A percentile compares a stretch with the other conserved stretches of the same genome.
Evolutionary conservation across 1,140 invertebrate species (phyloP).

Genomic region (Achatina immaculata): DNA sequence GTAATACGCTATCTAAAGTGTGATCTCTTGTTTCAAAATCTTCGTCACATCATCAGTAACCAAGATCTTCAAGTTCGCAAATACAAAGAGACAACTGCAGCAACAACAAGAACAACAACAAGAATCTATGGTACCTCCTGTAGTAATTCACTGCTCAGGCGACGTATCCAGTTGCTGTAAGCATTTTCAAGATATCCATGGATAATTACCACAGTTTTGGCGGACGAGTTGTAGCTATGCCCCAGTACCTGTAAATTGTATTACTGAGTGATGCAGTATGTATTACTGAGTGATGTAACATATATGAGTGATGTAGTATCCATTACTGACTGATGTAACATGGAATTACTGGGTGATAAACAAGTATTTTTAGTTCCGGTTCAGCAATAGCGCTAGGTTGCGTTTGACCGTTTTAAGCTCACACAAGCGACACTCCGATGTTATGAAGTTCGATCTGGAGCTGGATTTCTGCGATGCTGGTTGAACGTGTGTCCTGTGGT

Average conservation of each 20-base stretch:
- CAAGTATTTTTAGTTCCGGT: neutral
- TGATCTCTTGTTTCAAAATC: neutral
- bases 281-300: neutral
- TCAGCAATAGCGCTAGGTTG: neutral
- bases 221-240: constrained; percentile 1
- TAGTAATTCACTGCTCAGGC: constrained; percentile 44
- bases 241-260: constrained; percentile 22
- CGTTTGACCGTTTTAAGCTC: too few species aligned
- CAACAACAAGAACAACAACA: too few species aligned
- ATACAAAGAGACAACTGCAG: too few species aligned
- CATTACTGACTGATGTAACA: neutral
- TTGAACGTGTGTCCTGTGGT: too few species aligned
- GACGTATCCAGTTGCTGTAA: constrained; percentile 85
- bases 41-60: too few species aligned
- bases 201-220: constrained; percentile 79
- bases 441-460: neutral
- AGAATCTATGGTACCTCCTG: neutral
- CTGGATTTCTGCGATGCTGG: too few species aligned
- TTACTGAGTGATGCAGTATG: too few species aligned
- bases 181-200: constrained; percentile 95
- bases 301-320: neutral
- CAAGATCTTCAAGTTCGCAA: too few species aligned
- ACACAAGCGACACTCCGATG: neutral
- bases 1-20: too few species aligned
- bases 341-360: neutral